Evolutionary conservation across 35 echinoderm and acorn worm species (phyloP).

Genomic region (Anneissia japonica): DNA sequence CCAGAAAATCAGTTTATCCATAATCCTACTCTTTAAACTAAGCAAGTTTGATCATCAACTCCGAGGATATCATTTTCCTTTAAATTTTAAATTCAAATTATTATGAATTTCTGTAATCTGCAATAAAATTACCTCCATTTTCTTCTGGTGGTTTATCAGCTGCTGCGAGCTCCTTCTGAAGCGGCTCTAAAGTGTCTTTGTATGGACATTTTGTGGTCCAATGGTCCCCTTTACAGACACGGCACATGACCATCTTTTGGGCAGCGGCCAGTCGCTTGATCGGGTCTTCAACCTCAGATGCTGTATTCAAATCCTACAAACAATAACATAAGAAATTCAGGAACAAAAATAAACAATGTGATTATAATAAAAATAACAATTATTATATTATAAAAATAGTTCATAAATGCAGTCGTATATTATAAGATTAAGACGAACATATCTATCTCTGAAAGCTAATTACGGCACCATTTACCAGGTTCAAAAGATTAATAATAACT

Average conservation of each 20-base stretch:
- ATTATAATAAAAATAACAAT: no score
- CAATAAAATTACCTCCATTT: background rate
- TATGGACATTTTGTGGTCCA: constrained; percentile 99
- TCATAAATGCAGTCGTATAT: no score
- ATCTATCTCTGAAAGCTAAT: background rate
- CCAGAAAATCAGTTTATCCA: no score
- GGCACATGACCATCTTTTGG: constrained; percentile 79
- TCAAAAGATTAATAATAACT: background rate
- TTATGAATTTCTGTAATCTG: background rate
- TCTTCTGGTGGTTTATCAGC: constrained; percentile 12
- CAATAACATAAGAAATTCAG: no score
- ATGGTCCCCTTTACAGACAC: constrained; percentile 98
- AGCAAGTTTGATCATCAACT: background rate
- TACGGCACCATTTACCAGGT: background rate
- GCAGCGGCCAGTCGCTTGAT: background rate
- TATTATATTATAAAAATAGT: no score
- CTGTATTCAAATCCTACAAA: constrained; percentile 47
- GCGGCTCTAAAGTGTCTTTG: constrained; percentile 88
- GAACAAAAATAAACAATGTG: no score
- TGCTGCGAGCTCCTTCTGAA: constrained; percentile 59
- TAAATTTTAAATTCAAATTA: background rate
- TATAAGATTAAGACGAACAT: no score
- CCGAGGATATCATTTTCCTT: background rate
- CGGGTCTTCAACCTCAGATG: constrained; percentile 59
- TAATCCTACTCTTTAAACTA: no score